Percentiles rank a stretch among this genome's conserved stretches.
Conservation (phyloP, 2,113 vertebrate genomes). For the Leuciscus idus region DNA sequence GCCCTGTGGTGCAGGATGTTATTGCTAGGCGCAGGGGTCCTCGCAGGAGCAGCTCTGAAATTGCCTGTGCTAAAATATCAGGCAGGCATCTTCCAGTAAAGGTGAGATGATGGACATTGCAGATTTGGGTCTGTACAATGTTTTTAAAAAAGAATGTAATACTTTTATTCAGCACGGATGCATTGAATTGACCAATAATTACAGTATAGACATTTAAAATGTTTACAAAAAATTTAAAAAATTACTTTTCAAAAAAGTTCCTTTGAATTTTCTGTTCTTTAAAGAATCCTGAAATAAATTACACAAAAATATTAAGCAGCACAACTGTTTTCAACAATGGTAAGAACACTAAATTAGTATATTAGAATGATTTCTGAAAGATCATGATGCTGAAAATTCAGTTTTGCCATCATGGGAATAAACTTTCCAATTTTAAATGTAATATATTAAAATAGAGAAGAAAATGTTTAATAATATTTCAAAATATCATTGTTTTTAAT, state of each 20-base stretch:
- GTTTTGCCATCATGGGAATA: not conserved
- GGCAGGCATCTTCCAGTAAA: conserved; percentile 88
- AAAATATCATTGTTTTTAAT: too few species aligned
- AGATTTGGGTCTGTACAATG: not conserved
- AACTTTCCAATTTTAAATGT: not conserved
- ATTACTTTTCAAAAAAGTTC: not conserved
- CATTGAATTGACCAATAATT: not conserved
- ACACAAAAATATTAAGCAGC: not conserved
- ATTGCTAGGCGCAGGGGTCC: conserved; percentile 78
- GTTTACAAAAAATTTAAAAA: not conserved
- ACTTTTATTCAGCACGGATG: not conserved
- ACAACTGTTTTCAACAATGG: not conserved
- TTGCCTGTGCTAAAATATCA: conserved; percentile 83
- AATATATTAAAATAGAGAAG: too few species aligned
- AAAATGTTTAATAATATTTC: too few species aligned
- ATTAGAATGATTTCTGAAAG: not conserved
- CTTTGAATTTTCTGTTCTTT: not conserved
- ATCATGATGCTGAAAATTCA: not conserved
- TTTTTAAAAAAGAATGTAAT: not conserved
- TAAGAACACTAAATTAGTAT: not conserved
- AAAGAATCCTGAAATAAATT: not conserved
- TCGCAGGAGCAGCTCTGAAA: conserved; percentile 86
- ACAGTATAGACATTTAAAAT: not conserved
- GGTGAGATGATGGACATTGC: conserved; percentile 56
- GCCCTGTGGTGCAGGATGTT: conserved; percentile 73